Evolutionary conservation across 2,888 invertebrate genomes (phyloP).

Genomic region (Mythimna loreyi): DNA sequence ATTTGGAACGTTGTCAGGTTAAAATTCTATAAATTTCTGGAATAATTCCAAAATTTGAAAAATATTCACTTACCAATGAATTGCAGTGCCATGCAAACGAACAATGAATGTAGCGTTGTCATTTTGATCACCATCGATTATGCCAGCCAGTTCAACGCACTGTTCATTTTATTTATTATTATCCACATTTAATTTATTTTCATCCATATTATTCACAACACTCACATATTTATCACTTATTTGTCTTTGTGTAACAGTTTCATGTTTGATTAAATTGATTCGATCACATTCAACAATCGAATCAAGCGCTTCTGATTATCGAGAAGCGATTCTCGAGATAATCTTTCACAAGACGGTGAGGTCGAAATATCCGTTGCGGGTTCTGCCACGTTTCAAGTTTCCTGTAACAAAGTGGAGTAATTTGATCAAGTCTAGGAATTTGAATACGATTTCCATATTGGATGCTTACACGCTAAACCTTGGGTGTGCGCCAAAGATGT

Average conservation of each 20-base stretch:
- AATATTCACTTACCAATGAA: slow-evolving; percentile 75
- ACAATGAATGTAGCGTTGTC: slow-evolving; percentile 74
- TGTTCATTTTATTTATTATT: slow-evolving; percentile 53
- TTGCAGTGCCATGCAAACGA: slow-evolving; percentile 78
- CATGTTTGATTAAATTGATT: slow-evolving; percentile 45
- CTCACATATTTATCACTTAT: slow-evolving; percentile 54
- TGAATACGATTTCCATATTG: slow-evolving; percentile 70
- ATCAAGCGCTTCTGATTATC: slow-evolving; percentile 42
- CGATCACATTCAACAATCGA: slow-evolving; percentile 41
- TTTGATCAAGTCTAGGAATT: slow-evolving; percentile 70
- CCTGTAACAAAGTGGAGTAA: slow-evolving; percentile 73
- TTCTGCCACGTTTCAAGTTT: slow-evolving; percentile 62
- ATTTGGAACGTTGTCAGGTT: slow-evolving; percentile 43
- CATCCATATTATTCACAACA: slow-evolving; percentile 47
- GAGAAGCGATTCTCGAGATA: slow-evolving; percentile 48
- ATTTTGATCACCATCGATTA: slow-evolving; percentile 77
- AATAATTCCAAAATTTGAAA: slow-evolving; percentile 47
- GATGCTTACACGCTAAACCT: slow-evolving; percentile 62
- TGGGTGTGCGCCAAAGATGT: slow-evolving; percentile 63
- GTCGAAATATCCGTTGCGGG: slow-evolving; percentile 61
- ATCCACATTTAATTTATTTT: slow-evolving; percentile 51
- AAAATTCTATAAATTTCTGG: slow-evolving; percentile 47
- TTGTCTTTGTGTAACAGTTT: slow-evolving; percentile 48
- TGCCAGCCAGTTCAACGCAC: slow-evolving; percentile 60
- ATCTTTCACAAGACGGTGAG: slow-evolving; percentile 49